A percentile compares a stretch with the other conserved stretches of the same genome.
These are phyloP conservation scores for Bellardia bayeri DNA, from an alignment of 2,888 invertebrate species.

Conservation along the genomic window DNA sequence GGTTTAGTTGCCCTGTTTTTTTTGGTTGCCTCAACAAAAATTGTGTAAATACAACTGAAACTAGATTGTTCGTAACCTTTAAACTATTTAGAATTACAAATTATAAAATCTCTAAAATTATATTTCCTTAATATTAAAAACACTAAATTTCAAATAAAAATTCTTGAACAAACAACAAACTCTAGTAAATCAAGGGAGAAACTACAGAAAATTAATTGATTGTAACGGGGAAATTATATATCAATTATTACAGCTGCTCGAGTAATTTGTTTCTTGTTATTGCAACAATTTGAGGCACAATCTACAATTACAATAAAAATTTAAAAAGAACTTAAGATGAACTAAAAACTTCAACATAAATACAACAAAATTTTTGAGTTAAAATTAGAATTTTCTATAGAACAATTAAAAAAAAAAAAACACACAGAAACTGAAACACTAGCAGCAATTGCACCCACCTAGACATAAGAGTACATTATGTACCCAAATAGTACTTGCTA, in stretches of 20 bases:
- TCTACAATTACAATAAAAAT: slow-evolving; percentile 32
- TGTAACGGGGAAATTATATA: slow-evolving; percentile 68
- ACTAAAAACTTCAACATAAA: slow-evolving; percentile 50
- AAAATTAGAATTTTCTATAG: slow-evolving; percentile 51
- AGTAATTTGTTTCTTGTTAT: slow-evolving; percentile 62
- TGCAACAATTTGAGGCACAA: slow-evolving; percentile 58
- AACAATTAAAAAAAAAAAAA: not conserved
- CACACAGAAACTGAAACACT: slow-evolving; percentile 23
- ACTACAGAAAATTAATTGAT: slow-evolving; percentile 58
- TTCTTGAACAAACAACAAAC: not conserved
- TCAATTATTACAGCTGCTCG: slow-evolving; percentile 70
- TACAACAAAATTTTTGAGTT: slow-evolving; percentile 19
- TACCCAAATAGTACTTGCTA: not conserved
- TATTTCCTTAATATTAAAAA: not conserved
- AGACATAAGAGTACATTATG: slow-evolving; percentile 11
- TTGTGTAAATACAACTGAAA: not conserved
- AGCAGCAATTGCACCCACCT: slow-evolving; percentile 60
- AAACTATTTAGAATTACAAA: not conserved
- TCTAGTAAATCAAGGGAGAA: slow-evolving; percentile 28
- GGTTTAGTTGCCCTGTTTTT: too few relatives aligned
- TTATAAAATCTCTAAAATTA: not conserved
- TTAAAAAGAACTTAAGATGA: slow-evolving; percentile 20
- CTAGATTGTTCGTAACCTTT: not conserved
- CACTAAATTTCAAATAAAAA: slow-evolving; percentile 9
- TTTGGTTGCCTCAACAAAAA: not conserved